Percentiles rank a stretch among this genome's conserved stretches.
Evolutionary conservation across 2,113 vertebrate species (phyloP).

Genomic region (Ciconia maguari): DNA sequence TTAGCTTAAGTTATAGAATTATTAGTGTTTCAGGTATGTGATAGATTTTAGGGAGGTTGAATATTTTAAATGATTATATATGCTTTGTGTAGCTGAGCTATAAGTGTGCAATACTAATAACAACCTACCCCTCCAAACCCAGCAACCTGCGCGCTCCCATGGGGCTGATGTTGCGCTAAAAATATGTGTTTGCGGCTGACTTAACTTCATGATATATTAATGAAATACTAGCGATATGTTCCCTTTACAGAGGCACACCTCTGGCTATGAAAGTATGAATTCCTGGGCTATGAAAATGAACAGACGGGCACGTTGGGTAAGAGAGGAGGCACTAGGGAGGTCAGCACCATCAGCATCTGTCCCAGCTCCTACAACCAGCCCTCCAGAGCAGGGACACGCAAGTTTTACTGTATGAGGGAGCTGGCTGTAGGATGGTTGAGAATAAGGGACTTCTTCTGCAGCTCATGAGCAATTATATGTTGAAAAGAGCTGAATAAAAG

Average conservation of each 20-base stretch:
- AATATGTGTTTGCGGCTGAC: constrained; percentile 20
- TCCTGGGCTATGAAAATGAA: background rate
- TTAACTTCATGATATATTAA: constrained; percentile 11
- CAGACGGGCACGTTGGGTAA: fast-evolving
- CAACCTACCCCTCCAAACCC: background rate
- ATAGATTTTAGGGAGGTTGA: background rate
- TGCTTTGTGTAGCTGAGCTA: background rate
- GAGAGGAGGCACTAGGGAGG: background rate
- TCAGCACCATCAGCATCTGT: background rate
- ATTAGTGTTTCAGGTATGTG: background rate
- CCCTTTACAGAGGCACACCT: background rate
- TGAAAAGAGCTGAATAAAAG: background rate
- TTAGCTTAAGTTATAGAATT: constrained; percentile 49
- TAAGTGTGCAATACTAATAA: background rate
- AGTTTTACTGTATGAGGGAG: background rate
- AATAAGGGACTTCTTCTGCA: background rate
- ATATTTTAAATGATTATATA: background rate
- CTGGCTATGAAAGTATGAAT: background rate
- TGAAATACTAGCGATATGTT: background rate
- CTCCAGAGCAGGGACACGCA: background rate
- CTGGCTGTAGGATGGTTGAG: background rate
- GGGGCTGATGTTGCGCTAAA: constrained; percentile 10
- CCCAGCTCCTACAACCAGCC: background rate
- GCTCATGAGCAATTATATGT: fast-evolving
- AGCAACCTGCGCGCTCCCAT: background rate